phyloP scores from a whole-genome alignment of 2,888 invertebrate genomes.

The Ommatoiulus sabulosus region DNA sequence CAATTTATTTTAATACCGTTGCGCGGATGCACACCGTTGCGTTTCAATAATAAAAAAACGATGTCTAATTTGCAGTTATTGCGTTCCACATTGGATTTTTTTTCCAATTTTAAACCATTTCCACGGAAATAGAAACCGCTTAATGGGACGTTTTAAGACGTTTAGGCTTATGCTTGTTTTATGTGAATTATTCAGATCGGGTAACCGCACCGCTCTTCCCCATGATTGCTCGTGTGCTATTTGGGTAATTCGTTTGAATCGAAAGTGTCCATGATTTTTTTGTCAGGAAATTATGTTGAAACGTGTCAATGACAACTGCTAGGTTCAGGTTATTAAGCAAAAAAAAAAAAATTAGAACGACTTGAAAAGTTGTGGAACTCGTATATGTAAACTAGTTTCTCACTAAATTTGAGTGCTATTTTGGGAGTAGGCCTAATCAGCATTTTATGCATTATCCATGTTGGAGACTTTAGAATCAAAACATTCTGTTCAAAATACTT shows the following conservation, averaged over 20 bases:
- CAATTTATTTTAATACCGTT: background rate
- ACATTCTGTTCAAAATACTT: too few relatives aligned
- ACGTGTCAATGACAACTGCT: conserved; percentile 20
- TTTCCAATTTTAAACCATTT: background rate
- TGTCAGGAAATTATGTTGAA: background rate
- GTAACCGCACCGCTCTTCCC: background rate
- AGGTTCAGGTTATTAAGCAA: background rate
- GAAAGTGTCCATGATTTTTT: conserved; percentile 20
- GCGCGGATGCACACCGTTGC: background rate
- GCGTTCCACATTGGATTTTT: background rate
- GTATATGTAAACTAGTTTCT: too few relatives aligned
- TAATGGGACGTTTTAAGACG: background rate
- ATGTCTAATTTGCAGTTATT: background rate
- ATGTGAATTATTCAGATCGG: background rate
- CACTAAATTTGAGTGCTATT: too few relatives aligned
- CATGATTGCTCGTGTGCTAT: background rate
- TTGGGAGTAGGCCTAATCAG: background rate
- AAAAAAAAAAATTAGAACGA: background rate
- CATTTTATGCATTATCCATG: background rate
- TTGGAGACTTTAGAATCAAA: too few relatives aligned
- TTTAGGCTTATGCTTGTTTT: background rate
- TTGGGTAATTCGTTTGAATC: background rate
- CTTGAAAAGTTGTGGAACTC: background rate
- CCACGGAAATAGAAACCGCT: background rate
- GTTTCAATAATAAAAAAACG: background rate